Evolutionary conservation across 1,140 invertebrate genomes (phyloP).

Genomic region (Heliconius himera): DNA sequence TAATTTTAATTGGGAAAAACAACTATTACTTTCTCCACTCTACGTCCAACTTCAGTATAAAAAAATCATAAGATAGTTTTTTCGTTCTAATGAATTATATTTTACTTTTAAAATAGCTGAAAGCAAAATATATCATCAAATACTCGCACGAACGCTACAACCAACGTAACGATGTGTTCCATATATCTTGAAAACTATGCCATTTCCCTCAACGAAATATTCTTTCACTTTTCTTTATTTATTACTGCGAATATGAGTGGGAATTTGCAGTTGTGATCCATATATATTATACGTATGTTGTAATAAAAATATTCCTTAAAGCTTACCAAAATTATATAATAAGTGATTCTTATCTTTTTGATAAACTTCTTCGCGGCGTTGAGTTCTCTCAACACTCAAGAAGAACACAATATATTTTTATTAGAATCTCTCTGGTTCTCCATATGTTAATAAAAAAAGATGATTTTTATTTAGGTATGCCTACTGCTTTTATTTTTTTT

Average conservation of each 20-base stretch:
- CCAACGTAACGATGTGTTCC: constrained; percentile 21
- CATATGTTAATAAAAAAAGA: too few species aligned
- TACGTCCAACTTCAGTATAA: too few species aligned
- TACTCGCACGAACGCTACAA: background rate
- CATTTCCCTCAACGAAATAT: constrained; percentile 27
- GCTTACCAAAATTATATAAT: too few species aligned
- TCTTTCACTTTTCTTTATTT: constrained; percentile 29
- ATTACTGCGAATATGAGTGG: constrained; percentile 14
- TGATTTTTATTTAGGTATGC: too few species aligned
- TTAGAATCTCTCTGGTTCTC: too few species aligned
- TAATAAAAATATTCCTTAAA: background rate
- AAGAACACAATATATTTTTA: too few species aligned
- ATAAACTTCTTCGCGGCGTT: too few species aligned
- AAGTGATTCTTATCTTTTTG: too few species aligned
- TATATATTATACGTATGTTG: background rate
- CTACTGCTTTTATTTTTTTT: too few species aligned
- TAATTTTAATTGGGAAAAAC: too few species aligned
- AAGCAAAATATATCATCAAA: constrained; percentile 16
- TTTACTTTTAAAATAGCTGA: constrained; percentile 1
- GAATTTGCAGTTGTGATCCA: constrained; percentile 2
- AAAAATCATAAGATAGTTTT: background rate
- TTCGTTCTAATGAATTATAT: constrained; percentile 1
- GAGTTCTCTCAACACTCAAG: too few species aligned
- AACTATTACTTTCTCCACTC: too few species aligned
- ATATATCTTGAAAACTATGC: constrained; percentile 31